These are phyloP conservation scores for Apaloderma vittatum DNA, from an alignment of 2,113 vertebrate species.

Conservation along the genomic window DNA sequence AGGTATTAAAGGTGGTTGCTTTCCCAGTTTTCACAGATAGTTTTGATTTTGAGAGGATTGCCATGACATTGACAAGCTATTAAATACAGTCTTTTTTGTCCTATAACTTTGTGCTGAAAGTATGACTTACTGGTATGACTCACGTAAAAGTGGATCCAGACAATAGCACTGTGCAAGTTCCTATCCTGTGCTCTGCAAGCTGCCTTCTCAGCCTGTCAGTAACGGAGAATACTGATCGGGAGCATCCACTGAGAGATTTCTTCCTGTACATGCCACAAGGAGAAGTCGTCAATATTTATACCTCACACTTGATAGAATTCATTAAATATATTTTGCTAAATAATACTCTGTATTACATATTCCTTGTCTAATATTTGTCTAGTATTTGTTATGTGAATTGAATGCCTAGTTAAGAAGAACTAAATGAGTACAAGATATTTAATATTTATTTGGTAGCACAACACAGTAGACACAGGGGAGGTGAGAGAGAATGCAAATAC, in stretches of 20 bases:
- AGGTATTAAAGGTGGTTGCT: background rate
- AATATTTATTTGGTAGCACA: constrained; percentile 69
- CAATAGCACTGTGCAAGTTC: background rate
- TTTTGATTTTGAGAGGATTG: background rate
- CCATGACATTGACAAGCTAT: background rate
- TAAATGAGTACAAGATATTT: constrained; percentile 38
- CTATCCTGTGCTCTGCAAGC: background rate
- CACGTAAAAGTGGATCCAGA: background rate
- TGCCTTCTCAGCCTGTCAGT: background rate
- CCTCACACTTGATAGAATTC: constrained; percentile 8
- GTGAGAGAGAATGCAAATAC: constrained; percentile 43
- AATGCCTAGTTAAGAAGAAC: constrained; percentile 43
- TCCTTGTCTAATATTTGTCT: constrained; percentile 60
- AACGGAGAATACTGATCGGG: background rate
- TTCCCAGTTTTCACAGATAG: background rate
- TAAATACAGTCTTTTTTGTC: background rate
- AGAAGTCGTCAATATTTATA: constrained; percentile 65
- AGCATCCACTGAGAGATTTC: constrained; percentile 18
- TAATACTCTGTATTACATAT: constrained; percentile 27
- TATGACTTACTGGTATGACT: background rate
- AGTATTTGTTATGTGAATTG: constrained; percentile 48
- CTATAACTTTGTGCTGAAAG: background rate
- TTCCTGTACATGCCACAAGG: background rate
- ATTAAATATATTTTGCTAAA: constrained; percentile 62
- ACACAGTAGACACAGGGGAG: background rate